phyloP scores from a whole-genome alignment of 53 echinoderm and acorn worm genomes.

The Crossaster papposus region DNA sequence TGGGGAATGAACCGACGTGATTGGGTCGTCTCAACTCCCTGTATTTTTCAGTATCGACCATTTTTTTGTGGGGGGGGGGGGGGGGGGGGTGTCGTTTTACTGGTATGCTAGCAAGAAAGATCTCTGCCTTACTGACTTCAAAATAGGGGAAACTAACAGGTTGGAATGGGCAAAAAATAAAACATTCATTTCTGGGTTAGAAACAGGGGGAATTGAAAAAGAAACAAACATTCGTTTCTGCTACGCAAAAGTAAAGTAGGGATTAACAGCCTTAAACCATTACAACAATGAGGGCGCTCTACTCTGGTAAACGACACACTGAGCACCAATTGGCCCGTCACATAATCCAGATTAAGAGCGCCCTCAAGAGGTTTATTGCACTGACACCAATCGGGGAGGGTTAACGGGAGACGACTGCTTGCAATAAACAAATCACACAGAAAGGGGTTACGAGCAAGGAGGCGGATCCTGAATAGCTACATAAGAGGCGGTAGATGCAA shows the following conservation, averaged over 20 bases:
- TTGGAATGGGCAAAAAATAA: not conserved
- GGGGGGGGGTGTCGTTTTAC: not conserved
- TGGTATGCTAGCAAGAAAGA: no score
- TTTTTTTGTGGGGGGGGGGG: not conserved
- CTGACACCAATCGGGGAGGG: not conserved
- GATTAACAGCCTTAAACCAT: not conserved
- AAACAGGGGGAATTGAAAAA: no score
- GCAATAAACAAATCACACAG: not conserved
- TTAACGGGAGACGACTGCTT: not conserved
- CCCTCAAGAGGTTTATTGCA: not conserved
- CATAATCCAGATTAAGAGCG: not conserved
- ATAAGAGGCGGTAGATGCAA: not conserved
- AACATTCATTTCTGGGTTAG: not conserved
- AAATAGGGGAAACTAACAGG: not conserved
- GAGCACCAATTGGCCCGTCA: not conserved
- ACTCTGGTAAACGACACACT: not conserved
- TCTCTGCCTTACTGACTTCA: no score
- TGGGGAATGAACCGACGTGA: not conserved
- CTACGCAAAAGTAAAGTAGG: not conserved
- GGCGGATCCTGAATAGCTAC: not conserved
- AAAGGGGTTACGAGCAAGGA: not conserved
- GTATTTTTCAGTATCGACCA: not conserved
- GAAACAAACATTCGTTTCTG: no score
- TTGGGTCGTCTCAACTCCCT: not conserved
- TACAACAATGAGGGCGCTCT: not conserved